Percentiles rank a stretch among this genome's conserved stretches.
These are phyloP conservation scores for Pelosia muscerda DNA, from an alignment of 2,888 invertebrate species.

Conservation along the genomic window DNA sequence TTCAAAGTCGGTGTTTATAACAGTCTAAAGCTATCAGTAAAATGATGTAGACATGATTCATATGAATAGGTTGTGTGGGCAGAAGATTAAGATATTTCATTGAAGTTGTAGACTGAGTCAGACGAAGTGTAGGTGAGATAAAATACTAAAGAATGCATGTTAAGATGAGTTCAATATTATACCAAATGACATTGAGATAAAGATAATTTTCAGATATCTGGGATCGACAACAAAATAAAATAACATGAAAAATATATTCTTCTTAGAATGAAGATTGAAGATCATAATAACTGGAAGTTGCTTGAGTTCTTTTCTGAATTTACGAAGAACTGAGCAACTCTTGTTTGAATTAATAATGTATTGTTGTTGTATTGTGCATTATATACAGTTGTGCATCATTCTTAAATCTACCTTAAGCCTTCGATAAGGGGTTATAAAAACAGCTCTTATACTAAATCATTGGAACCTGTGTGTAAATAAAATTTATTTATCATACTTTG, in stretches of 20 bases:
- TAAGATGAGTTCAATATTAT: background rate
- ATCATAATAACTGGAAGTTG: too few species aligned
- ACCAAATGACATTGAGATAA: slow-evolving; percentile 5
- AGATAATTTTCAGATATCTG: slow-evolving; percentile 5
- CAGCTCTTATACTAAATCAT: too few species aligned
- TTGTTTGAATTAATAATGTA: too few species aligned
- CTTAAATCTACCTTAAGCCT: background rate
- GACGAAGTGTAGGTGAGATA: slow-evolving; percentile 7
- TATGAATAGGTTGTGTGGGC: background rate
- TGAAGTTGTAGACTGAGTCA: slow-evolving; percentile 6
- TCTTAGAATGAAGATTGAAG: too few species aligned
- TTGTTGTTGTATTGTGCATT: too few species aligned
- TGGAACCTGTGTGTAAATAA: too few species aligned
- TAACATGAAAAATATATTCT: too few species aligned
- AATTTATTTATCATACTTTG: too few species aligned
- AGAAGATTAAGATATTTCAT: background rate
- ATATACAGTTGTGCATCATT: too few species aligned
- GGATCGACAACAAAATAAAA: background rate
- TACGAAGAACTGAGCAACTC: too few species aligned
- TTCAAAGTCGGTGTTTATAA: background rate
- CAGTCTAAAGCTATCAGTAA: background rate
- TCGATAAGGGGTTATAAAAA: background rate
- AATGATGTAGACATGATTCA: background rate
- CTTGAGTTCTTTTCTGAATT: too few species aligned
- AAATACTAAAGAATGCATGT: background rate